phyloP scores from a whole-genome alignment of 1,140 invertebrate species.

The Eufriesea mexicana region DNA sequence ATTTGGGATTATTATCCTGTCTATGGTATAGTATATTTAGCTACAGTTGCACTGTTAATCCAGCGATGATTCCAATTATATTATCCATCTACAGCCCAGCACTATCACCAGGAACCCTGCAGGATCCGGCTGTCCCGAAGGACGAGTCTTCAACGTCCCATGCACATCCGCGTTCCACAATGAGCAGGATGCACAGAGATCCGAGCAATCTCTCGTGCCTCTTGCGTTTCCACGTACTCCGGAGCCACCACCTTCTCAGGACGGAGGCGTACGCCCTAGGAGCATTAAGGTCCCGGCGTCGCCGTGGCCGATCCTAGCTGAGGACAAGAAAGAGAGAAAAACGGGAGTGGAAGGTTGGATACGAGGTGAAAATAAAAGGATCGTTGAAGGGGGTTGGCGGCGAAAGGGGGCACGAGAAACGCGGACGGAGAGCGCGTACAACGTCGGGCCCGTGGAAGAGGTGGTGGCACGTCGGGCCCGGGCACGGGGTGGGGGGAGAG shows the following conservation, averaged over 20 bases:
- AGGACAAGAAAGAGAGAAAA: slow-evolving; percentile 75
- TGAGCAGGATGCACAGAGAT: background rate
- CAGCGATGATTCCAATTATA: too few relatives aligned
- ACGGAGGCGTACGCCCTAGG: slow-evolving; percentile 64
- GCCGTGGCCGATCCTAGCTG: slow-evolving; percentile 68
- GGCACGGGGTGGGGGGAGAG: slow-evolving; percentile 30
- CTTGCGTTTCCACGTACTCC: slow-evolving; percentile 20
- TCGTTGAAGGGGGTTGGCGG: slow-evolving; percentile 38
- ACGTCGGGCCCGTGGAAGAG: slow-evolving; percentile 40
- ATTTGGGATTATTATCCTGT: too few relatives aligned
- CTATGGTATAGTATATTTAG: too few relatives aligned
- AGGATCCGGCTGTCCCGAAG: background rate
- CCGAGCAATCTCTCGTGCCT: background rate
- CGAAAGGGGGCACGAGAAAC: slow-evolving; percentile 26
- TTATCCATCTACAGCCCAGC: too few relatives aligned
- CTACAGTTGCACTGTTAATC: too few relatives aligned
- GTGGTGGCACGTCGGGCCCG: slow-evolving; percentile 15
- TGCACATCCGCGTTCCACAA: slow-evolving; percentile 1
- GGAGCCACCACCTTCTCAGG: background rate
- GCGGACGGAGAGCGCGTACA: slow-evolving; percentile 51
- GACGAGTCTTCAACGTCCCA: background rate
- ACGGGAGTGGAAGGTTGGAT: slow-evolving; percentile 68
- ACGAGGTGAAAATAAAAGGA: slow-evolving; percentile 69
- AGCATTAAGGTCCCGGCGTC: slow-evolving; percentile 74
- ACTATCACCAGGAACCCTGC: background rate